phyloP scores from a whole-genome alignment of 2,888 invertebrate species.

The Ecliptopera silaceata region DNA sequence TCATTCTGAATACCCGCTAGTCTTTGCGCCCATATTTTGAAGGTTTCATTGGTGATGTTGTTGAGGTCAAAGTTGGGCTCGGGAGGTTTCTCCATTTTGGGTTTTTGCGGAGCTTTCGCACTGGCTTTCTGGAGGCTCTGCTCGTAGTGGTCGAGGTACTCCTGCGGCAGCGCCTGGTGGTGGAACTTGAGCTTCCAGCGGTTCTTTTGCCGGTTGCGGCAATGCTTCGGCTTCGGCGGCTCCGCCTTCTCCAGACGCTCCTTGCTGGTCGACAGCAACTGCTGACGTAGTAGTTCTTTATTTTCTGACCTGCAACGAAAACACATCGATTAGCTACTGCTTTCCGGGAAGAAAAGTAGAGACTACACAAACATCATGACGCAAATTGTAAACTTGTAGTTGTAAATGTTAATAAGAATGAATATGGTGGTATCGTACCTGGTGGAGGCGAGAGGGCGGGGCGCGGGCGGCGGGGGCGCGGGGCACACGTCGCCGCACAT shows the following conservation, averaged over 20 bases:
- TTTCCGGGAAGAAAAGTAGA: too few relatives aligned
- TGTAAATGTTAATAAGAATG: too few relatives aligned
- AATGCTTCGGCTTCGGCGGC: conserved; percentile 62
- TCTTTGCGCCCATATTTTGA: conserved; percentile 89
- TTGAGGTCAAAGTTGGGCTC: conserved; percentile 66
- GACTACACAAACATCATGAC: too few relatives aligned
- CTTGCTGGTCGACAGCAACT: conserved; percentile 70
- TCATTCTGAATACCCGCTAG: conserved; percentile 89
- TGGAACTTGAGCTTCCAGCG: conserved; percentile 91
- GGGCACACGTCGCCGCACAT: conserved; percentile 76
- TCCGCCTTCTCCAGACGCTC: conserved; percentile 65
- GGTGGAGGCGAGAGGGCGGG: conserved; percentile 37
- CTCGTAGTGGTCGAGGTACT: conserved; percentile 91
- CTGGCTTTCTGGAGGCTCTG: conserved; percentile 84
- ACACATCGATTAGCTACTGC: neutral
- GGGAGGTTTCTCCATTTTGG: conserved; percentile 63
- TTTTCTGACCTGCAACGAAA: conserved; percentile 69
- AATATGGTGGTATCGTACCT: conserved; percentile 11
- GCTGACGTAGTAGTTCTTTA: conserved; percentile 73
- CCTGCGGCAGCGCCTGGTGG: conserved; percentile 90
- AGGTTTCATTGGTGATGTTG: conserved; percentile 84
- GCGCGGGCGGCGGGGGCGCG: conserved; percentile 57
- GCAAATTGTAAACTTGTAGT: too few relatives aligned
- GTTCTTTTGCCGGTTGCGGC: conserved; percentile 83
- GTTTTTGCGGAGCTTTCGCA: conserved; percentile 60